Percentiles rank a stretch among this genome's conserved stretches.
These are phyloP conservation scores for Pardalotus punctatus DNA, from an alignment of 2,113 vertebrate species.

Conservation along the genomic window DNA sequence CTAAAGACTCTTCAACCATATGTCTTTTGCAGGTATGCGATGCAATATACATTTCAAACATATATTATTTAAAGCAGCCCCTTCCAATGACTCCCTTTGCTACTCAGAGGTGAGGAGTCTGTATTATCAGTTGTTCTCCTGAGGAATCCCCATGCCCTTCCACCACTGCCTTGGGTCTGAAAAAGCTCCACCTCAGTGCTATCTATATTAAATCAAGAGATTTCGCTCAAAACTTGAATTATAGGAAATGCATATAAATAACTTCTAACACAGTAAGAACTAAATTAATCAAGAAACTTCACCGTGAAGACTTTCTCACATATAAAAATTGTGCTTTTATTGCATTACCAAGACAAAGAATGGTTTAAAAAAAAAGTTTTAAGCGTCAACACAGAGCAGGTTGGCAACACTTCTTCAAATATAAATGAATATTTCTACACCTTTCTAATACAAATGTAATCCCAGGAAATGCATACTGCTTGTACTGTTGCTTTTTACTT, in stretches of 20 bases:
- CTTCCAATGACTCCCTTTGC: neutral
- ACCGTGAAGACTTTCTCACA: neutral
- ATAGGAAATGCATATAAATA: neutral
- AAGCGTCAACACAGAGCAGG: neutral
- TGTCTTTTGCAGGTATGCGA: neutral
- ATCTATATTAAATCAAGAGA: neutral
- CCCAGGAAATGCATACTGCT: neutral
- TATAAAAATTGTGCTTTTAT: neutral
- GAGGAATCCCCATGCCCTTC: neutral
- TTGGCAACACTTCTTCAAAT: neutral
- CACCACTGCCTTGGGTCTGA: neutral
- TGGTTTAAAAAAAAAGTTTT: neutral
- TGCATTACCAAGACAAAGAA: neutral
- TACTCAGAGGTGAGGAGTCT: neutral
- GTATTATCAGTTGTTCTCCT: accelerated
- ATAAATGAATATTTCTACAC: neutral
- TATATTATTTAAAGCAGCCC: neutral
- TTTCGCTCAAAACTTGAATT: neutral
- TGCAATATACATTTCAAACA: neutral
- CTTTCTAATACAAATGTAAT: neutral
- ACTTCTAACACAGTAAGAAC: neutral
- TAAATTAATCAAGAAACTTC: neutral
- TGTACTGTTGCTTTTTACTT: neutral
- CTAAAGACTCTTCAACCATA: neutral
- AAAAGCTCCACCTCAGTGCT: neutral